Evolutionary conservation across 2,113 vertebrate genomes (phyloP), one percentile per base, ranked within the genome.

Genomic region (Gobio gobio): DNA sequence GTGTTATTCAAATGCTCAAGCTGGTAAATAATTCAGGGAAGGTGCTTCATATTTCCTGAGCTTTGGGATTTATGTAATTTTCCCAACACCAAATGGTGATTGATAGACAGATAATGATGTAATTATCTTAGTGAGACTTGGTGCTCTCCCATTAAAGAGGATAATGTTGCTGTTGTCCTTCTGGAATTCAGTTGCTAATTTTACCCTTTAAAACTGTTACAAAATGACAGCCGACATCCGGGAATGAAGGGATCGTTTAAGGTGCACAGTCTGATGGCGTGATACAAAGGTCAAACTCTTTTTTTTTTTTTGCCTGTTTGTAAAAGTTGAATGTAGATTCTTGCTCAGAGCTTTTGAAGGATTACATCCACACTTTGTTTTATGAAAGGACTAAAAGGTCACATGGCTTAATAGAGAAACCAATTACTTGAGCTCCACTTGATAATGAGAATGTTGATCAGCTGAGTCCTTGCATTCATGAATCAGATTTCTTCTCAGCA

Each of bases 81-180:
- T 74, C 83, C 22, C 61, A 56, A 88, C 12, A 78, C 86, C 58
- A 86, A 64, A 83, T 88, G 85, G 79, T 88, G 88, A 89, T 86
- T 91, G 84, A 90, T 87, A 85, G 89, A 49, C 74, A 82, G 85
- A 90, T 93, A 92, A 93, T 89, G 89, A 89, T 87, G 90, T 87
- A 83, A 93, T 91, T 89, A 92, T 89, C 63, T 90, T 87, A 89
- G 56, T 63, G 45, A 89, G 80, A 90, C 83, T 82, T 63, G 73
- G 68, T 84, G 83, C 70, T 13, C 76, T 84, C 20, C 86, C 86
- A 91, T 92, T 92, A 93, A 90, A 86, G 68, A 78, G 89, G 64
- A 83, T 92, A 91, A 92, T 89, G 89, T 91, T 92, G 86, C 83
- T 87, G 82, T 85, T 88, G 85, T 92, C 91, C 87, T 90, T 82